phyloP scores from a whole-genome alignment of 2,797 vertebrate species.

The Arvicola amphibius region DNA sequence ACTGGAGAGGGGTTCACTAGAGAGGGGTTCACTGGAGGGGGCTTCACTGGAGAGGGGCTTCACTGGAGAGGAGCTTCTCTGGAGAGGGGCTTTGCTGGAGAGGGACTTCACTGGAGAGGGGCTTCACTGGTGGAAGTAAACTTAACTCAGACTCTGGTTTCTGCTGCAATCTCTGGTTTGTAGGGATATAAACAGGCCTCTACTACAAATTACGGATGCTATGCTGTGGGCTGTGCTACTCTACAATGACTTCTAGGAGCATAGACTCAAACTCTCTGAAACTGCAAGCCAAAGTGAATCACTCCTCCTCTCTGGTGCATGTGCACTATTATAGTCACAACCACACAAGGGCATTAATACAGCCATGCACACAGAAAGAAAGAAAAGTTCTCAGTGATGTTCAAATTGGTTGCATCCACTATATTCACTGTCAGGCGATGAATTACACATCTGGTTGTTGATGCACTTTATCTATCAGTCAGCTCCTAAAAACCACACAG shows the following conservation, averaged over 20 bases:
- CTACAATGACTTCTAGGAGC: no score
- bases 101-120: no score
- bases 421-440: neutral
- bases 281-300: neutral
- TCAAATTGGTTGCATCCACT: neutral
- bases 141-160: neutral
- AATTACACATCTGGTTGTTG: neutral
- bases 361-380: neutral
- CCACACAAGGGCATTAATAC: neutral
- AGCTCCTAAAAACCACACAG: no score
- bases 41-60: no score
- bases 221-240: neutral
- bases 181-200: neutral
- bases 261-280: neutral
- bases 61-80: no score
- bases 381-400: neutral
- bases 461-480: no score
- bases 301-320: neutral
- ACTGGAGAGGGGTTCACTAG: neutral
- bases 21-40: no score
- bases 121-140: neutral
- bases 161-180: neutral
- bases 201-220: neutral
- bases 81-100: neutral
- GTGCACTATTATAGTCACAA: neutral